These are phyloP conservation scores for Apistogramma diplotaenia DNA, from an alignment of 2,113 vertebrate species.

Conservation along the genomic window DNA sequence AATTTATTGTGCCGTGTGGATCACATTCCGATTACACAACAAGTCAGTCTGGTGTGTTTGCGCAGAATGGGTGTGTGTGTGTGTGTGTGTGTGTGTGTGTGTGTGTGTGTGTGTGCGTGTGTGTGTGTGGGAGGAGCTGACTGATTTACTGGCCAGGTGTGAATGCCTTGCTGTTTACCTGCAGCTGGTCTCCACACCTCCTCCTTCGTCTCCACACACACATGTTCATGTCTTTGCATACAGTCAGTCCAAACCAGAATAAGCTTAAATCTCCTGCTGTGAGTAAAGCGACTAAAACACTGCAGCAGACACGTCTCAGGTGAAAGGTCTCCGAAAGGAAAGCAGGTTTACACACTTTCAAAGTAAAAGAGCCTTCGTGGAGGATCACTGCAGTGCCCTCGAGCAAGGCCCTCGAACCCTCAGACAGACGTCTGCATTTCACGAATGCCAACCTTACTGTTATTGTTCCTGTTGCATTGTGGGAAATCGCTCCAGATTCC, in stretches of 20 bases:
- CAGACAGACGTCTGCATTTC: neutral
- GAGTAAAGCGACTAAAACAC: too few relatives aligned
- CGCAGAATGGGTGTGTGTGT: neutral
- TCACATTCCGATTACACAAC: neutral
- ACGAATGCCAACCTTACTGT: neutral
- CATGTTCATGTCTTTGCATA: too few relatives aligned
- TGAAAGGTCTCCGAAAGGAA: too few relatives aligned
- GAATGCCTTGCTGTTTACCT: conserved; percentile 38
- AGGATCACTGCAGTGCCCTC: neutral
- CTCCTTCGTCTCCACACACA: too few relatives aligned
- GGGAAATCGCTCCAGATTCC: neutral
- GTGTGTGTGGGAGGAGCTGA: neutral
- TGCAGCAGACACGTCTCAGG: too few relatives aligned
- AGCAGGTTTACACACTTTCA: too few relatives aligned
- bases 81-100: neutral
- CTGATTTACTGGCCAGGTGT: conserved; percentile 56
- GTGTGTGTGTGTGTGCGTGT: neutral
- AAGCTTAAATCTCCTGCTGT: too few relatives aligned
- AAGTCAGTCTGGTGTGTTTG: neutral
- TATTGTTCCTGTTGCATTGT: neutral
- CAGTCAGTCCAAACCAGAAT: too few relatives aligned
- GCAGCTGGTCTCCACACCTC: conserved; percentile 6
- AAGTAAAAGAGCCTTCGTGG: neutral
- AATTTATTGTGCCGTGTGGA: neutral
- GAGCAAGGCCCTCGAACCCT: neutral